Percentiles rank a stretch among this genome's conserved stretches.
Conservation (phyloP, 1,140 invertebrate species). For the Drosophila saltans region DNA sequence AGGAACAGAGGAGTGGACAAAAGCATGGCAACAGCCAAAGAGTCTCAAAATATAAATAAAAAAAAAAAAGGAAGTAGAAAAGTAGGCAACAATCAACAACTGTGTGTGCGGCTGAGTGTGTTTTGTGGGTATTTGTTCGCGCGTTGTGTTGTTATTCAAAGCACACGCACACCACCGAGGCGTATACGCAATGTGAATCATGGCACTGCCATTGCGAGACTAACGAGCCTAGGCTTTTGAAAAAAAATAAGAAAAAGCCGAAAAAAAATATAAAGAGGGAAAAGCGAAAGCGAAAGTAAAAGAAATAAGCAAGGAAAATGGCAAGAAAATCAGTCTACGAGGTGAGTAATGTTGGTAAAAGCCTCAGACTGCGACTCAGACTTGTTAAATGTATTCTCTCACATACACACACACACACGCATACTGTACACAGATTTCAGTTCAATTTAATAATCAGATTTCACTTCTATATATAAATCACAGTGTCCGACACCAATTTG, state of each 20-base stretch:
- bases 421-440: conserved; percentile 48
- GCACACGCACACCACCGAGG: conserved; percentile 63
- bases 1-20: conserved; percentile 11
- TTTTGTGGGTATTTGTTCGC: conserved; percentile 4
- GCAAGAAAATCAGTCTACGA: conserved; percentile 29
- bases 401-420: conserved; percentile 29
- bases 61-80: conserved; percentile 47
- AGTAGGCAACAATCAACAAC: conserved; percentile 79
- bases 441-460: conserved; percentile 42
- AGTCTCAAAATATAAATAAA: conserved; percentile 1
- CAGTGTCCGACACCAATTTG: conserved; percentile 8
- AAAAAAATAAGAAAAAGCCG: conserved; percentile 18
- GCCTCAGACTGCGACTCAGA: conserved; percentile 29
- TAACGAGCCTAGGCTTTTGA: conserved; percentile 50
- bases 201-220: conserved; percentile 40
- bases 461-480: conserved; percentile 8
- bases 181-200: conserved; percentile 58
- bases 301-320: neutral
- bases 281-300: conserved; percentile 23
- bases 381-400: conserved; percentile 39
- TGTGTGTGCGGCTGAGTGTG: conserved; percentile 17
- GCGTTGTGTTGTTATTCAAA: conserved; percentile 73
- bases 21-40: conserved; percentile 1
- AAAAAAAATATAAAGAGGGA: conserved; percentile 5
- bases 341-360: conserved; percentile 47